phyloP scores from a whole-genome alignment of 1,140 invertebrate species.

The Vanessa atalanta region DNA sequence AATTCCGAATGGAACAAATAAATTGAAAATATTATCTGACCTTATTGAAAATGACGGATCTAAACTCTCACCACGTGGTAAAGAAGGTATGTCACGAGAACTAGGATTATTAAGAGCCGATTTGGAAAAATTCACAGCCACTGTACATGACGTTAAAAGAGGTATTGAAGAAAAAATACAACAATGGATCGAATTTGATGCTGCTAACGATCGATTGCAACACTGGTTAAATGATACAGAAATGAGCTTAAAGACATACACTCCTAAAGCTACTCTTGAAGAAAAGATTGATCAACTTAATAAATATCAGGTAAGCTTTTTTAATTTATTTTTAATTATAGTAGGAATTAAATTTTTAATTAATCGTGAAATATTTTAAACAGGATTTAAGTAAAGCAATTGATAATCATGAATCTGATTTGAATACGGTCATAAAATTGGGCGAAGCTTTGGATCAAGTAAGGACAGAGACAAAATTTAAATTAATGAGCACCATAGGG shows the following conservation, averaged over 20 bases:
- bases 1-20: slow-evolving; percentile 87
- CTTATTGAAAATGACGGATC: slow-evolving; percentile 85
- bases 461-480: slow-evolving; percentile 79
- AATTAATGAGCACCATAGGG: slow-evolving; percentile 64
- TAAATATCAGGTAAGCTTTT: slow-evolving; percentile 90
- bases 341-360: neutral
- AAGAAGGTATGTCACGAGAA: slow-evolving; percentile 91
- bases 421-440: slow-evolving; percentile 87
- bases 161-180: slow-evolving; percentile 91
- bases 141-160: slow-evolving; percentile 88
- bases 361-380: slow-evolving; percentile 66
- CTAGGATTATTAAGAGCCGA: slow-evolving; percentile 88
- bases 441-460: slow-evolving; percentile 92
- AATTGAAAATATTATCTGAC: slow-evolving; percentile 86
- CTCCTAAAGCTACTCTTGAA: slow-evolving; percentile 90
- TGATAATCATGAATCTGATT: slow-evolving; percentile 86
- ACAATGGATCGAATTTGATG: slow-evolving; percentile 96
- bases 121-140: slow-evolving; percentile 90
- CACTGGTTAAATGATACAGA: slow-evolving; percentile 94
- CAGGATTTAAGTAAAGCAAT: slow-evolving; percentile 89
- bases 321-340: neutral
- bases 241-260: slow-evolving; percentile 92
- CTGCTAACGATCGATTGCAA: slow-evolving; percentile 90
- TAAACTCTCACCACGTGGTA: slow-evolving; percentile 86
- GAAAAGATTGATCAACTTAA: slow-evolving; percentile 95